Evolutionary conservation across 2,797 vertebrate species (phyloP).

Genomic region (Forpus xanthops): DNA sequence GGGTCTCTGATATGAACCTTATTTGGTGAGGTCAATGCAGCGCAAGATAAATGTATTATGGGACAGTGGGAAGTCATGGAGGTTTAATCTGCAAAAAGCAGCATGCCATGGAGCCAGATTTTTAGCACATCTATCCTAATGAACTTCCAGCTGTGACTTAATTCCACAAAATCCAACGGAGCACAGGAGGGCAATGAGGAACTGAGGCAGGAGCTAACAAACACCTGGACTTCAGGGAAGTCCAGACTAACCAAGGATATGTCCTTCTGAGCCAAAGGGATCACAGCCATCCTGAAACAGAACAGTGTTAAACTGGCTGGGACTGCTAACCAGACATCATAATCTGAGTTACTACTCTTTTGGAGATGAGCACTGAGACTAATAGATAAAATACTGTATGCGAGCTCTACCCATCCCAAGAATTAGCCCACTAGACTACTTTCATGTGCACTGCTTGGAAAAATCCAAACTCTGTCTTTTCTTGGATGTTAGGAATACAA

Average conservation of each 20-base stretch:
- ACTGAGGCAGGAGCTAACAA: neutral
- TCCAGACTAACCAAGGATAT: neutral
- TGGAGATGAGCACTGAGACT: neutral
- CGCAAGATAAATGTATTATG: accelerated
- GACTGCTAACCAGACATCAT: neutral
- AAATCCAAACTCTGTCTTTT: neutral
- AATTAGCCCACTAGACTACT: neutral
- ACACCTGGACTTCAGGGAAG: neutral
- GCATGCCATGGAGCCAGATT: accelerated
- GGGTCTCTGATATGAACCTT: neutral
- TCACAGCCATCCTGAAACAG: neutral
- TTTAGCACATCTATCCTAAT: neutral
- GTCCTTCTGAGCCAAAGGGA: neutral
- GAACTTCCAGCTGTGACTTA: neutral
- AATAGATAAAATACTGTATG: neutral
- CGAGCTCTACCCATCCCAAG: accelerated
- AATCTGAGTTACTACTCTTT: neutral
- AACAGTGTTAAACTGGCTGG: neutral
- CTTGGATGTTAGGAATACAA: neutral
- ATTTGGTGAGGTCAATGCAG: neutral
- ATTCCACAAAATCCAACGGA: neutral
- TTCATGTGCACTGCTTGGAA: accelerated
- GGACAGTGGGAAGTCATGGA: neutral
- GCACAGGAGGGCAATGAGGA: neutral
- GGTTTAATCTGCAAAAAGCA: neutral